Evolutionary conservation across 2,888 invertebrate genomes (phyloP), one percentile per base, ranked within the genome.

Genomic region (Notodonta ziczac): DNA sequence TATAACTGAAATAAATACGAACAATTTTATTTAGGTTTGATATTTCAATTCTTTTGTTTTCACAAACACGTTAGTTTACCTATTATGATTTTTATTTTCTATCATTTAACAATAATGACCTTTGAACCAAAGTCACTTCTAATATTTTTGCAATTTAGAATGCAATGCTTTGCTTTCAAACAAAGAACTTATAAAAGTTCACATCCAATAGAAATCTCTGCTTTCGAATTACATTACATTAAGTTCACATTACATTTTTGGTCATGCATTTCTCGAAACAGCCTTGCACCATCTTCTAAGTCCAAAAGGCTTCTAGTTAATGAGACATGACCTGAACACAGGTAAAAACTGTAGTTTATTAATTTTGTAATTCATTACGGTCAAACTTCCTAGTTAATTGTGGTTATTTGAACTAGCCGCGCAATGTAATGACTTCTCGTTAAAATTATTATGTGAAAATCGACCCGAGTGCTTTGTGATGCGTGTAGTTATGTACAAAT

Each of bases 361-460:
- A 24, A 51, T 13, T 24, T 52, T 42, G 42, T 55, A 58, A 13
- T 48, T 40, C 44, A 56, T 54, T 54, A 16, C 57, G n/a, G 24
- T 39, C 24, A 51, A 48, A 62, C 59, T 62, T 62, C 59, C 62
- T 56, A 32, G 54, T 56, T 35, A 42, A 55, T 51, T 51, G 44
- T 48, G 12, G 44, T 52, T 39, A 16, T 13, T 42, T 46, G 39
- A 44, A 62, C 64, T 57, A 59, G 65, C 63, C 62, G 60, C 63
- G 52, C 51, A 46, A 56, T 10, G 52, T 60, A 60, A 70, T 66
- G 65, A 63, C 63, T 67, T 56, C 60, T 63, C 66, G 60, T 65
- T 63, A 67, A 67, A 32, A 24, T 57, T 32, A 52, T 57, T 35
- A 39, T 44, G 61, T 62, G 54, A 65, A 72, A 72, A 66, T 57